Evolutionary conservation across 53 echinoderm and acorn worm species (phyloP), one percentile per base, ranked within the genome.

Genomic region (Echinarachnius parma): DNA sequence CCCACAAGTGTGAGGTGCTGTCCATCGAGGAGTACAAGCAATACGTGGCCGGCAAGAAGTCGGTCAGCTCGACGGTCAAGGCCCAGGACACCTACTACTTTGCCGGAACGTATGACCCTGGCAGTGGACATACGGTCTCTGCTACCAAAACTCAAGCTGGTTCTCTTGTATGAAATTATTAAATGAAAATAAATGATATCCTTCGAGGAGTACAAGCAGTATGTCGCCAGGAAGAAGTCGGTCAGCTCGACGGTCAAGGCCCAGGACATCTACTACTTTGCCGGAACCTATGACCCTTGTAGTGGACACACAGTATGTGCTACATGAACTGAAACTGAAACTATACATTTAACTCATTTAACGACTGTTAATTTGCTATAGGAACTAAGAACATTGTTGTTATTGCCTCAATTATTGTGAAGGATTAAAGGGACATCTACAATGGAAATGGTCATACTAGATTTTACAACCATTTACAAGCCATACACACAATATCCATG

Each of bases 1-100:
- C 98, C 15, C 91, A 91, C 86, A 91, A 91, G 66, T 98, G 98
- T 44, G 98, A 98, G 59, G 91, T 98, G 26, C 78, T 98, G 36
- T 88, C 98, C 5, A 68, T 85, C n/a, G 98, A 91, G 4, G 98
- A 98, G 28, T 98, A 85, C 87, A 88, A 98, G 31, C 85, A 78
- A 20, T 79, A 76, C n/a, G 70, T 62, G 9, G 48, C 80, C 9
- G 86, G 78, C 11, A 94, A 84, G 65, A 90, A 83, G 21, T 71
- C 62, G 48, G 81, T 84, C 62, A 77, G 78, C 67, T 81, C 74
- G 19, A 53, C 76, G 39, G 54, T 71, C 10, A 75, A 68, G 34
- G 71, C 69, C 11, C 80, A 80, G 15, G 98, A 98, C 63, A 68
- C 88, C 21, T 98, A 98, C 53, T 98, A 98, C 56, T 62, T 98